A percentile compares a stretch with the other conserved stretches of the same genome.
Conservation (phyloP, 2,113 vertebrate species). For the Oryzias woworae region DNA sequence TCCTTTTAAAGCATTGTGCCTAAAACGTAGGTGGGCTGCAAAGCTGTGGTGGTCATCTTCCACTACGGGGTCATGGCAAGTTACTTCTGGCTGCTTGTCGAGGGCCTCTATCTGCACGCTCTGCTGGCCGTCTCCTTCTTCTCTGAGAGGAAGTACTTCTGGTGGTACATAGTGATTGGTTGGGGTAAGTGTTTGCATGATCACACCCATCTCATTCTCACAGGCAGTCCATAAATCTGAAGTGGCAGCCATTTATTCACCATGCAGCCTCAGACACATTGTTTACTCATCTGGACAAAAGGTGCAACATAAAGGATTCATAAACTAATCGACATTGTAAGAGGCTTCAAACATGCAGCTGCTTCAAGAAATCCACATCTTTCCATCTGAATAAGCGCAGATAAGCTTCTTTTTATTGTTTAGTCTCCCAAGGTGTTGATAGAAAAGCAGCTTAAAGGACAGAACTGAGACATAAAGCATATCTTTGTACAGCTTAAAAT, state of each 20-base stretch:
- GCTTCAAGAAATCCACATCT: conserved; percentile 6
- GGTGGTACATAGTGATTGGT: conserved; percentile 88
- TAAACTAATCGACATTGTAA: background rate
- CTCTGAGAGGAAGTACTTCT: conserved; percentile 91
- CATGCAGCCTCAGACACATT: conserved; percentile 4
- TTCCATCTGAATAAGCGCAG: conserved; percentile 34
- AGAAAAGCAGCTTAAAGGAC: background rate
- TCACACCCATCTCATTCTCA: background rate
- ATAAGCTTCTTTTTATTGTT: background rate
- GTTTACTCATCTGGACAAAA: conserved; percentile 7
- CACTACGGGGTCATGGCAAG: conserved; percentile 95
- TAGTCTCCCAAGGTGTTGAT: background rate
- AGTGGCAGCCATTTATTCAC: conserved; percentile 7
- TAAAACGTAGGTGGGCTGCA: conserved; percentile 83
- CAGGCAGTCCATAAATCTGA: background rate
- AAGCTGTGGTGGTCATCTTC: conserved; percentile 90
- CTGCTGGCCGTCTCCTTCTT: conserved; percentile 93
- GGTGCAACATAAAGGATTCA: conserved; percentile 20
- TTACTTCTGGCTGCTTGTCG: conserved; percentile 94
- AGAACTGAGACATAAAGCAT: background rate
- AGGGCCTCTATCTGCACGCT: conserved; percentile 92
- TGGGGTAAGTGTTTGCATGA: conserved; percentile 84
- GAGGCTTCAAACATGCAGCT: conserved; percentile 5
- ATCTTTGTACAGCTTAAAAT: background rate
- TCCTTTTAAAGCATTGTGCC: background rate